These are phyloP conservation scores for Unio delphinus DNA, from an alignment of 2,888 invertebrate genomes.

Conservation along the genomic window DNA sequence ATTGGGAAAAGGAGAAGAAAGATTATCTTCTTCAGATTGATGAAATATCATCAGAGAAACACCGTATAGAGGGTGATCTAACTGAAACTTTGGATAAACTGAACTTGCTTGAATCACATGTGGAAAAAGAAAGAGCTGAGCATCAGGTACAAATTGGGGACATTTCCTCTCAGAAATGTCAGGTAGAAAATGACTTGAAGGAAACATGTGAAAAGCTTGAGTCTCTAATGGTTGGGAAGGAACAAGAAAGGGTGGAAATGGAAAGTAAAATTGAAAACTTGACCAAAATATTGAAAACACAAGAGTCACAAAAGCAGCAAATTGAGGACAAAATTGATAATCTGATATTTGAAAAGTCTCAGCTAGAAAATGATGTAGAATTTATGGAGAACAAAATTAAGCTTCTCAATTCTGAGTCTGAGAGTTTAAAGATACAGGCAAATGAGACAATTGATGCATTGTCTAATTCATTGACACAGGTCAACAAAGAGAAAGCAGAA, in stretches of 20 bases:
- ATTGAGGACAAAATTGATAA: constrained; percentile 35
- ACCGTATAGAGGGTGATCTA: constrained; percentile 17
- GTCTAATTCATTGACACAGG: constrained; percentile 2
- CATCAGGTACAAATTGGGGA: constrained; percentile 23
- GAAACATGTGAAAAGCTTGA: constrained; percentile 18
- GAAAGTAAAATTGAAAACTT: constrained; percentile 23
- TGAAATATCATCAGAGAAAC: constrained; percentile 27
- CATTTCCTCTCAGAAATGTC: constrained; percentile 8
- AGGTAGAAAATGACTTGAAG: constrained; percentile 15
- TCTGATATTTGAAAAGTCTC: constrained; percentile 40
- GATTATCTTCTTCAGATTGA: constrained; percentile 22
- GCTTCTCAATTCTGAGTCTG: constrained; percentile 25
- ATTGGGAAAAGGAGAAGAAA: constrained; percentile 23
- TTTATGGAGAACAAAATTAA: constrained; percentile 34
- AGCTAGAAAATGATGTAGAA: constrained; percentile 40
- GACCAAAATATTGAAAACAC: constrained; percentile 19
- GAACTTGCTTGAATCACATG: constrained; percentile 11
- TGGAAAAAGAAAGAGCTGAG: constrained; percentile 16
- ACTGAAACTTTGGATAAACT: constrained; percentile 20
- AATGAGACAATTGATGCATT: constrained; percentile 19
- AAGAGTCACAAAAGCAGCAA: constrained; percentile 24
- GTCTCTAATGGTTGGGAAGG: constrained; percentile 11
- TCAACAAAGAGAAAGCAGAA: constrained; percentile 9
- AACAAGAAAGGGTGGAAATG: constrained; percentile 17
- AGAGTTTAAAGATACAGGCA: constrained; percentile 20